These are phyloP conservation scores for Temnothorax rugatulus DNA, from an alignment of 2,888 invertebrate species.

Conservation along the genomic window DNA sequence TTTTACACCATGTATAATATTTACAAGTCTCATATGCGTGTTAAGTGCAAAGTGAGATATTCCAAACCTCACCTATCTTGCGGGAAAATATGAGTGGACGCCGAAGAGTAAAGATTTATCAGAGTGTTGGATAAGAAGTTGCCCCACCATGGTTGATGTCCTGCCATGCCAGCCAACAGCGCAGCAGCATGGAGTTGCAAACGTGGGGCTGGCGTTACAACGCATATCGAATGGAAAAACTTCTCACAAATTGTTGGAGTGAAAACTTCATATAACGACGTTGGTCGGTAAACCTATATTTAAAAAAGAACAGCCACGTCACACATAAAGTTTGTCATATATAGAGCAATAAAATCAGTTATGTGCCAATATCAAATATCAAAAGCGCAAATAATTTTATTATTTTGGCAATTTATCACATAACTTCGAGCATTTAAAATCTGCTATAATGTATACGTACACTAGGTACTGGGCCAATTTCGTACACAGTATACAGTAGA, in stretches of 20 bases:
- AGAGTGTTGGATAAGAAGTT: conserved; percentile 94
- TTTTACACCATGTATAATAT: neutral
- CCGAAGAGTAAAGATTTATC: conserved; percentile 92
- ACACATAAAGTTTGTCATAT: neutral
- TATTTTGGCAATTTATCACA: neutral
- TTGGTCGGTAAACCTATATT: conserved; percentile 80
- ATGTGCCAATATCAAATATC: neutral
- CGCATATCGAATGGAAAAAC: conserved; percentile 91
- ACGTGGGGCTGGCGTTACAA: conserved; percentile 91
- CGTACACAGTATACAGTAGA: conserved; percentile 91
- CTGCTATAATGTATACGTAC: conserved; percentile 77
- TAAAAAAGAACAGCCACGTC: neutral
- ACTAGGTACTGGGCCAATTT: conserved; percentile 87
- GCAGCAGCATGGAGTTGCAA: conserved; percentile 93
- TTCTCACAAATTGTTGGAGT: conserved; percentile 88
- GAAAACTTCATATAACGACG: conserved; percentile 84
- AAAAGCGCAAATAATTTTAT: neutral
- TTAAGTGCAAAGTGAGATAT: neutral
- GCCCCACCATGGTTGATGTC: conserved; percentile 95
- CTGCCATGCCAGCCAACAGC: conserved; percentile 92
- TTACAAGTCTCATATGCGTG: neutral
- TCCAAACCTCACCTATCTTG: conserved; percentile 91
- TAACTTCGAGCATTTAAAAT: conserved; percentile 11
- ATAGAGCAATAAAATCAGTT: neutral
- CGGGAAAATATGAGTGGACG: conserved; percentile 93